Evolutionary conservation across 2,113 vertebrate species (phyloP).

Genomic region (Ophthalmolycus amberensis): DNA sequence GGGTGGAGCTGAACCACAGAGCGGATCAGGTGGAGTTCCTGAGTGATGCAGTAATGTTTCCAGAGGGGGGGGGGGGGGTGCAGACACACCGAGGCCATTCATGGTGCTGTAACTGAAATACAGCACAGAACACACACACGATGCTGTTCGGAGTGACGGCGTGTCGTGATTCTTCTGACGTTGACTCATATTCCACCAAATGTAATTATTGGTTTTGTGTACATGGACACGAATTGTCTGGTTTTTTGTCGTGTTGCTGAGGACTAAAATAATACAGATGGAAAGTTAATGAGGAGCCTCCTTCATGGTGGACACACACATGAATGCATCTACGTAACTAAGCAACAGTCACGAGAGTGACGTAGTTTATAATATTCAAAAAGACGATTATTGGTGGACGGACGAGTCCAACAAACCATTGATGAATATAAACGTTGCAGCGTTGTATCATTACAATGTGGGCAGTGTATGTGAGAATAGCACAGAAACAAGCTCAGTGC

Average conservation of each 20-base stretch:
- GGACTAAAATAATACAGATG: too few species aligned
- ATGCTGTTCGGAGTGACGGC: conserved; percentile 20
- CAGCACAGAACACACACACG: background rate
- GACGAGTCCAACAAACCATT: too few species aligned
- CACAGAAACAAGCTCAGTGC: too few species aligned
- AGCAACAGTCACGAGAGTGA: too few species aligned
- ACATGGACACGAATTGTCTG: background rate
- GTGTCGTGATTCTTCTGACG: conserved; percentile 5
- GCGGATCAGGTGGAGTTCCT: conserved; percentile 33
- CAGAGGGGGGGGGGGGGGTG: conserved; percentile 31
- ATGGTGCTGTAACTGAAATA: conserved; percentile 40
- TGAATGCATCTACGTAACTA: too few species aligned
- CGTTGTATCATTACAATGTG: too few species aligned
- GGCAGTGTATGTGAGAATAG: too few species aligned
- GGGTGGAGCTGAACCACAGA: background rate
- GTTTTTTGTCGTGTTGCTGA: background rate
- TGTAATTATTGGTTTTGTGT: background rate
- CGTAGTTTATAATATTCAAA: too few species aligned
- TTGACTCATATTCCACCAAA: conserved; percentile 4
- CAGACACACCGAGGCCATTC: conserved; percentile 57
- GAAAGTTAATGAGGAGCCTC: too few species aligned
- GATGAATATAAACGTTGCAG: too few species aligned
- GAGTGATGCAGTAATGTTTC: conserved; percentile 51
- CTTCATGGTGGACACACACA: too few species aligned
- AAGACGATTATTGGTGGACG: too few species aligned